These are phyloP conservation scores for Ormyrus labotus DNA, from an alignment of 2,888 invertebrate genomes.

Conservation along the genomic window DNA sequence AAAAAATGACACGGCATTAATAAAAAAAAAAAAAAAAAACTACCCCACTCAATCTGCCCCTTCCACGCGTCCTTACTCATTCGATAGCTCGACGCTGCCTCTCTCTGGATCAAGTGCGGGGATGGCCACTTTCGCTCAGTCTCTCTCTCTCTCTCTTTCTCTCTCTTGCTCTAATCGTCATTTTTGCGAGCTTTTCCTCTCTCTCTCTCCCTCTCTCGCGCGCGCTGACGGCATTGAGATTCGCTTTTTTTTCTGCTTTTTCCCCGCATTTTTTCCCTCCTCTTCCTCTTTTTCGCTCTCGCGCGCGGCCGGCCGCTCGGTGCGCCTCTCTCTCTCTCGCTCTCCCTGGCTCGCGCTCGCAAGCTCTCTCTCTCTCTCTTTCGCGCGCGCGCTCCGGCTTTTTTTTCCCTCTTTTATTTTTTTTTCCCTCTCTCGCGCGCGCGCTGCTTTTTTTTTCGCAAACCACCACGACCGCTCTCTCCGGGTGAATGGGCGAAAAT, in stretches of 20 bases:
- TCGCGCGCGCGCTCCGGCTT: slow-evolving; percentile 56
- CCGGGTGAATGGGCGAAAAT: slow-evolving; percentile 75
- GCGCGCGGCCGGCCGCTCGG: slow-evolving; percentile 43
- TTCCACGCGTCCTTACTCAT: neutral
- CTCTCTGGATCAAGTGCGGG: neutral
- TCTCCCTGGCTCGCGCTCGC: slow-evolving; percentile 38
- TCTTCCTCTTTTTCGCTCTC: slow-evolving; percentile 42
- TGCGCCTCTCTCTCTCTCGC: slow-evolving; percentile 54
- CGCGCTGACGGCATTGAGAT: slow-evolving; percentile 40
- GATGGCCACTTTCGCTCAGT: slow-evolving; percentile 48
- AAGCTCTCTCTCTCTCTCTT: slow-evolving; percentile 4
- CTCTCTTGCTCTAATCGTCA: slow-evolving; percentile 47
- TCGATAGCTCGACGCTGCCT: neutral
- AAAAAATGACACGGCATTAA: no score
- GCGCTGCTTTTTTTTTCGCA: slow-evolving; percentile 57
- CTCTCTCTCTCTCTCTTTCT: slow-evolving; percentile 53
- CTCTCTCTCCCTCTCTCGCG: slow-evolving; percentile 41
- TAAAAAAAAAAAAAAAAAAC: no score
- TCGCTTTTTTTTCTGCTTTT: slow-evolving; percentile 55
- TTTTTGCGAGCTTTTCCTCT: slow-evolving; percentile 52
- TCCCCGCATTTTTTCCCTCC: slow-evolving; percentile 60
- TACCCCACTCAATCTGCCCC: neutral
- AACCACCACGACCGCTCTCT: slow-evolving; percentile 61
- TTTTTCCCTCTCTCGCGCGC: slow-evolving; percentile 38
- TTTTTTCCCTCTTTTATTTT: slow-evolving; percentile 61